Conservation (phyloP, 2,113 vertebrate genomes). For the Tenrec ecaudatus region DNA sequence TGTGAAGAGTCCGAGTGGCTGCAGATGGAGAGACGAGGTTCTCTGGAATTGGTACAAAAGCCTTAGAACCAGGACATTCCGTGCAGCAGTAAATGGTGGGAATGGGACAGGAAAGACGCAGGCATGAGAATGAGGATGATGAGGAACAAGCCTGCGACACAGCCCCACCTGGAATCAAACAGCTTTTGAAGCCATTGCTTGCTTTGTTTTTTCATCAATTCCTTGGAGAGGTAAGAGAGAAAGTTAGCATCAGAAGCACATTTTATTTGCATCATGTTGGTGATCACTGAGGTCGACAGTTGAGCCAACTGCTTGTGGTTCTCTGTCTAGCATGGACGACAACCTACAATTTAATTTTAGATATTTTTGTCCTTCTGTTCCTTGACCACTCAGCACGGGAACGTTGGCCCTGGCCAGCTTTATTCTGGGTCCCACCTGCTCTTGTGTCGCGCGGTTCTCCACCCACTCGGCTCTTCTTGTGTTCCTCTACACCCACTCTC, state of each 20-base stretch:
- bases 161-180: neutral
- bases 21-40: neutral
- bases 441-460: neutral
- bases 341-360: constrained; percentile 42
- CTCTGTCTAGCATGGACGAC: neutral
- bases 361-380: neutral
- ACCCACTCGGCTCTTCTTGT: neutral
- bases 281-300: neutral
- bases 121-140: neutral
- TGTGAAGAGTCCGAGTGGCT: neutral
- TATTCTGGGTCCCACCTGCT: neutral
- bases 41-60: neutral
- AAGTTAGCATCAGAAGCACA: neutral
- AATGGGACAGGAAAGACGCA: neutral
- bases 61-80: constrained; percentile 9
- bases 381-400: neutral
- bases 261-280: constrained; percentile 11
- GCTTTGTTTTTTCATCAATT: neutral
- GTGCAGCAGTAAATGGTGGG: neutral
- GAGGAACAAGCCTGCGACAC: neutral
- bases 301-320: constrained; percentile 3
- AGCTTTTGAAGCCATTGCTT: neutral
- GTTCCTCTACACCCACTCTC: neutral
- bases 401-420: neutral
- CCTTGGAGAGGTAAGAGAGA: neutral